phyloP scores from a whole-genome alignment of 2,888 invertebrate genomes.

The Terebella lapidaria region DNA sequence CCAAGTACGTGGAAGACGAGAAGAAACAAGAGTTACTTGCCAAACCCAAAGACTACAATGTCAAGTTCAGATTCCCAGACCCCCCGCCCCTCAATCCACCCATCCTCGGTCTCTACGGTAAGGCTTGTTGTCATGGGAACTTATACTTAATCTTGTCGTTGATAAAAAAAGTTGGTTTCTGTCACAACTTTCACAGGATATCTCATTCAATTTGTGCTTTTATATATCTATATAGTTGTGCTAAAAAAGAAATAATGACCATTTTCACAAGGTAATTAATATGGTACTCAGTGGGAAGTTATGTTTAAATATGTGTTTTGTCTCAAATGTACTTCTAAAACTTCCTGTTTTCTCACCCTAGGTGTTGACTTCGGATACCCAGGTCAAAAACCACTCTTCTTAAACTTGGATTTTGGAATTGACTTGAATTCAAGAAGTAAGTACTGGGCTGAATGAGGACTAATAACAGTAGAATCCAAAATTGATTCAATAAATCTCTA shows the following conservation, averaged over 20 bases:
- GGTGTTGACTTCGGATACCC: conserved; percentile 82
- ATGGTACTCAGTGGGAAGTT: too few species aligned
- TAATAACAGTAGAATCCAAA: too few species aligned
- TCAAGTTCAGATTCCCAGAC: conserved; percentile 96
- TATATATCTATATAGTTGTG: background rate
- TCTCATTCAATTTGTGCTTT: background rate
- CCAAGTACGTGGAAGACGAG: conserved; percentile 69
- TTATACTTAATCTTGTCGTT: too few species aligned
- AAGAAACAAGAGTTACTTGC: conserved; percentile 79
- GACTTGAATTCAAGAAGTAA: conserved; percentile 52
- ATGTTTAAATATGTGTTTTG: too few species aligned
- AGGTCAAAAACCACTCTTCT: conserved; percentile 67
- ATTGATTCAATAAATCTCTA: too few species aligned
- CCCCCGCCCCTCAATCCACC: conserved; percentile 95
- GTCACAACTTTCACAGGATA: background rate
- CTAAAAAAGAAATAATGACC: too few species aligned
- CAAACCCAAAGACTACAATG: conserved; percentile 89
- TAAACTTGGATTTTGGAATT: conserved; percentile 81
- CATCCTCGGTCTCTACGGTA: conserved; percentile 87
- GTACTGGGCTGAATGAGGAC: too few species aligned
- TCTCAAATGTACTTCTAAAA: too few species aligned
- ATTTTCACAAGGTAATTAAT: too few species aligned
- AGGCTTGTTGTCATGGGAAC: too few species aligned
- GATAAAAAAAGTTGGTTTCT: too few species aligned
- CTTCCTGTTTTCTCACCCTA: too few species aligned